Conservation (phyloP, 2,113 vertebrate genomes). For the Camelus bactrianus region DNA sequence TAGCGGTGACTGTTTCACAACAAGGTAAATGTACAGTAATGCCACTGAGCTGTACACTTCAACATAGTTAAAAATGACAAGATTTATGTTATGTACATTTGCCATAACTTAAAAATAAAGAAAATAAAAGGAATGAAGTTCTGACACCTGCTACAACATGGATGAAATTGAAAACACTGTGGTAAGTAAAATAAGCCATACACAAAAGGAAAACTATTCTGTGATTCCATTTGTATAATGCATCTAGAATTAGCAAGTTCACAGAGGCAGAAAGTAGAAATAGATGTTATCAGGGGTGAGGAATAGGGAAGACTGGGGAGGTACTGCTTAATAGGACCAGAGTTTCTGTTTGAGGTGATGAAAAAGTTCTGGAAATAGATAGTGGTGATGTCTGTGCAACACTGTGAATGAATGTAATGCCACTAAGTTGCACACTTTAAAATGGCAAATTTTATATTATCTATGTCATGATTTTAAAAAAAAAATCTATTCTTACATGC, state of each 20-base stretch:
- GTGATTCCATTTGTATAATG: background rate
- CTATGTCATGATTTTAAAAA: background rate
- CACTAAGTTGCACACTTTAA: background rate
- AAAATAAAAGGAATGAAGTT: background rate
- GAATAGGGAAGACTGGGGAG: background rate
- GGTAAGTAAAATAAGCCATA: background rate
- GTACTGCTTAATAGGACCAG: background rate
- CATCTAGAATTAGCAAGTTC: background rate
- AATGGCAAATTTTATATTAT: background rate
- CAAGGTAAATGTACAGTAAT: too few relatives aligned
- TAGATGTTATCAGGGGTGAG: background rate
- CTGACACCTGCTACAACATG: background rate
- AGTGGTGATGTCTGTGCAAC: background rate
- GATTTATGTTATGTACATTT: background rate
- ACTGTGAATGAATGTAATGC: background rate
- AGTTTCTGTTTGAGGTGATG: background rate
- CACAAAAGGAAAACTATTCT: background rate
- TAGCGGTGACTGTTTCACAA: background rate
- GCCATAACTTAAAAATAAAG: background rate
- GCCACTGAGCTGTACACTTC: background rate
- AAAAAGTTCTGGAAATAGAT: background rate
- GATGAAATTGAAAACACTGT: background rate
- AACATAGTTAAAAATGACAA: background rate
- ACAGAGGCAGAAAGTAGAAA: background rate
- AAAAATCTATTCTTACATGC: background rate